These are phyloP conservation scores for Diabrotica balteata DNA, from an alignment of 2,888 invertebrate genomes.

Conservation along the genomic window DNA sequence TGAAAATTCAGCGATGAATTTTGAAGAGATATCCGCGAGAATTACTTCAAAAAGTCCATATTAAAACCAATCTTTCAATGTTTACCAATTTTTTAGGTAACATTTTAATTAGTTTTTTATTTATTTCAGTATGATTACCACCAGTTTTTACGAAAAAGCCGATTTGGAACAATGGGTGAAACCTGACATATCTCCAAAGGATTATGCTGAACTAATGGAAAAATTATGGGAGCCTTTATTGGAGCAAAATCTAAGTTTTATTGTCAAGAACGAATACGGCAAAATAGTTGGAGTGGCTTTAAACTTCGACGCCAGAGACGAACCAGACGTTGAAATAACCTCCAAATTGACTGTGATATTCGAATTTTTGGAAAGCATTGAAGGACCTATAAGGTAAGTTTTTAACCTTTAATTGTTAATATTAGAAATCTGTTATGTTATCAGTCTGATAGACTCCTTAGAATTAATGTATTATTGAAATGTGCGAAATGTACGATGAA, in stretches of 20 bases:
- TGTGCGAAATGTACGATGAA: too few relatives aligned
- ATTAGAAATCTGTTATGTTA: too few relatives aligned
- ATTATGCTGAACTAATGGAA: constrained; percentile 74
- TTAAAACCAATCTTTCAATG: too few relatives aligned
- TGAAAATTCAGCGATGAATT: too few relatives aligned
- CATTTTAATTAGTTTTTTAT: neutral
- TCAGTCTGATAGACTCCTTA: too few relatives aligned
- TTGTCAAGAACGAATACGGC: constrained; percentile 65
- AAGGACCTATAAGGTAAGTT: constrained; percentile 73
- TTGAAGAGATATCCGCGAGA: too few relatives aligned
- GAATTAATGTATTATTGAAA: too few relatives aligned
- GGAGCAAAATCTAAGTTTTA: constrained; percentile 76
- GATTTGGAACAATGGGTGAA: constrained; percentile 83
- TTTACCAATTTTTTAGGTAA: too few relatives aligned
- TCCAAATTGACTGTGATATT: constrained; percentile 77
- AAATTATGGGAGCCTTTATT: constrained; percentile 75
- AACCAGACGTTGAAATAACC: constrained; percentile 75
- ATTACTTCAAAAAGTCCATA: too few relatives aligned
- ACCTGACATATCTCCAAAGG: constrained; percentile 70
- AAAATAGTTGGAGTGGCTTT: constrained; percentile 74
- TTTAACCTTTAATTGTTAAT: too few relatives aligned
- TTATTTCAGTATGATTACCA: constrained; percentile 75
- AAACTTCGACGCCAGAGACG: constrained; percentile 83
- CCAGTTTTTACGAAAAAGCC: constrained; percentile 86
- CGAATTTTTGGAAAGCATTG: constrained; percentile 79